phyloP scores from a whole-genome alignment of 2,888 invertebrate species.

The Thereva unica region DNA sequence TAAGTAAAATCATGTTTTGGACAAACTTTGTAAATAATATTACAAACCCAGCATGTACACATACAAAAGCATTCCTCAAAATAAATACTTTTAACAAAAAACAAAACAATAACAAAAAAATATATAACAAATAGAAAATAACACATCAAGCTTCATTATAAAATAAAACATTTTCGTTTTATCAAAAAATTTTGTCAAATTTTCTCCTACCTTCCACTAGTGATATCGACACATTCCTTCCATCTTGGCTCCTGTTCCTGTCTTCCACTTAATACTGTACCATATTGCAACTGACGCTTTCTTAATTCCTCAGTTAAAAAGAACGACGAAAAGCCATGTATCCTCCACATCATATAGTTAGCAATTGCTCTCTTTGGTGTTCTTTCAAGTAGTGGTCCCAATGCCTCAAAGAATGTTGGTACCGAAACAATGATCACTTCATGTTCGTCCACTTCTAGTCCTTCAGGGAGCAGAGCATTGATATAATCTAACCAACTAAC shows the following conservation, averaged over 20 bases:
- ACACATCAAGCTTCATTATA: background rate
- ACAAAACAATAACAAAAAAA: too few species aligned
- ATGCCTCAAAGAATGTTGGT: slow-evolving; percentile 74
- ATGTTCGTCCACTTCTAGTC: slow-evolving; percentile 64
- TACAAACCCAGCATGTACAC: too few species aligned
- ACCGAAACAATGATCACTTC: slow-evolving; percentile 86
- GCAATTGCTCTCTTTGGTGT: slow-evolving; percentile 72
- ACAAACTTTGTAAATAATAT: too few species aligned
- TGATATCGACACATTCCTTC: slow-evolving; percentile 88
- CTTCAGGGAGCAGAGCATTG: slow-evolving; percentile 74
- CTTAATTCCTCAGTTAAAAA: slow-evolving; percentile 80
- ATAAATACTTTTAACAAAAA: too few species aligned
- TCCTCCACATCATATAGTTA: slow-evolving; percentile 93
- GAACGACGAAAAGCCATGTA: slow-evolving; percentile 77
- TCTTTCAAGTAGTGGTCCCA: slow-evolving; percentile 65
- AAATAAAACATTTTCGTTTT: background rate
- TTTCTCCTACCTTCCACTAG: slow-evolving; percentile 68
- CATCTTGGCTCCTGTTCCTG: slow-evolving; percentile 85
- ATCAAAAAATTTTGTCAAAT: background rate
- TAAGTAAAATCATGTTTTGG: too few species aligned
- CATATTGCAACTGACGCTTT: slow-evolving; percentile 78
- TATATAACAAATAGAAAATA: too few species aligned
- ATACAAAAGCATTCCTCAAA: too few species aligned
- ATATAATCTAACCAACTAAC: slow-evolving; percentile 70
- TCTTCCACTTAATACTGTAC: slow-evolving; percentile 79